phyloP scores from a whole-genome alignment of 2,888 invertebrate genomes.

The Aquatica leii region DNA sequence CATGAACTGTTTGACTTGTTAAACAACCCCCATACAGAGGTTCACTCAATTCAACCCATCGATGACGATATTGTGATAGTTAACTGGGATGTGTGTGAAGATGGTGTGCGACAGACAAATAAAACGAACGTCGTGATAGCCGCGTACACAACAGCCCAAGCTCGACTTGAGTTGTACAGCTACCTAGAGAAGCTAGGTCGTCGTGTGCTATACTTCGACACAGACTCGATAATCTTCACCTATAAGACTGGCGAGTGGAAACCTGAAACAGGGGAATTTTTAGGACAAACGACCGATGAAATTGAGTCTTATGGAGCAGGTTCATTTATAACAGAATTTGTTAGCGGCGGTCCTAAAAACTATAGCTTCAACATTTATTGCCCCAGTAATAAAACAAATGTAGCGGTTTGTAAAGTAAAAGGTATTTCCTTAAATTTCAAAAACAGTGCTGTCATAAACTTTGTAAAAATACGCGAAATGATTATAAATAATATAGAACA shows the following conservation, averaged over 20 bases:
- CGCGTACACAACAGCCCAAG: background rate
- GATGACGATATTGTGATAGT: slow-evolving; percentile 18
- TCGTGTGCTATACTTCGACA: background rate
- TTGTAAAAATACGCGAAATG: no score
- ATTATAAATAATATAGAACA: no score
- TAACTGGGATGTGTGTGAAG: background rate
- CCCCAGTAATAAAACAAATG: no score
- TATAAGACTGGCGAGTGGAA: background rate
- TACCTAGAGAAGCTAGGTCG: background rate
- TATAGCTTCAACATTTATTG: slow-evolving; percentile 10
- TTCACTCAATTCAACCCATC: slow-evolving; percentile 11
- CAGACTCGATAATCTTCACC: background rate
- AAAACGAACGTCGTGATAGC: background rate
- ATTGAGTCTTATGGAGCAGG: slow-evolving; percentile 43
- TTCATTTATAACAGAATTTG: slow-evolving; percentile 50
- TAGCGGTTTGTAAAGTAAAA: no score
- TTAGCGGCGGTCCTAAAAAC: slow-evolving; percentile 29
- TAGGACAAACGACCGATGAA: slow-evolving; percentile 54
- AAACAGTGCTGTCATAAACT: no score
- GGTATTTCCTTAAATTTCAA: no score
- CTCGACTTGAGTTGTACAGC: background rate
- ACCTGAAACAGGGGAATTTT: slow-evolving; percentile 23
- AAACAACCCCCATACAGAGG: no score
- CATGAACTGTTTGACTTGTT: no score
- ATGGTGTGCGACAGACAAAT: background rate